Evolutionary conservation across 1,140 invertebrate genomes (phyloP).

Genomic region (Zaprionus inermis): DNA sequence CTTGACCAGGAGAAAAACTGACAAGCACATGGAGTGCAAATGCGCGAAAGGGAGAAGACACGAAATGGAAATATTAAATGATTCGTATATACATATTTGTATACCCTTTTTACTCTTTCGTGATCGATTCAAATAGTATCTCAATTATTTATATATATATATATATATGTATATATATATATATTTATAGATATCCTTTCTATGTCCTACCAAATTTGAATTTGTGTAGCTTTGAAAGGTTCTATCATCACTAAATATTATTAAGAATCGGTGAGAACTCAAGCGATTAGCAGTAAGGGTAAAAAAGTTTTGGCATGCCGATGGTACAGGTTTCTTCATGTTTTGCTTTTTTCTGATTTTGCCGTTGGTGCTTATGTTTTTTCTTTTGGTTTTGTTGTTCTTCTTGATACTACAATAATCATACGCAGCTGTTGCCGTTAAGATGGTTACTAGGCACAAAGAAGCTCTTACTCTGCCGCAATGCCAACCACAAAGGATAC

Average conservation of each 20-base stretch:
- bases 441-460: slow-evolving; percentile 16
- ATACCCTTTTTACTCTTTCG: background rate
- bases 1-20: slow-evolving; percentile 13
- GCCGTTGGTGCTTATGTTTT: slow-evolving; percentile 16
- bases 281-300: background rate
- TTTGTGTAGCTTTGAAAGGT: background rate
- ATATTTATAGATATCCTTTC: background rate
- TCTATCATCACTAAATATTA: background rate
- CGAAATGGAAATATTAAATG: slow-evolving; percentile 21
- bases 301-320: background rate
- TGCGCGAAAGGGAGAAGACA: background rate
- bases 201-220: background rate
- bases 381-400: slow-evolving; percentile 17
- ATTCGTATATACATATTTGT: slow-evolving; percentile 10
- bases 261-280: background rate
- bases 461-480: background rate
- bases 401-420: slow-evolving; percentile 47
- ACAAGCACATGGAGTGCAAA: background rate
- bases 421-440: slow-evolving; percentile 53
- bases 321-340: background rate
- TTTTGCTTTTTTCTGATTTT: background rate
- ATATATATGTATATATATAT: background rate
- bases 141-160: background rate
- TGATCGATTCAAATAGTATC: too few relatives aligned
- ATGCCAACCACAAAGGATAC: background rate